Evolutionary conservation across 2,888 invertebrate species (phyloP).

Genomic region (Thereva nobilitata): DNA sequence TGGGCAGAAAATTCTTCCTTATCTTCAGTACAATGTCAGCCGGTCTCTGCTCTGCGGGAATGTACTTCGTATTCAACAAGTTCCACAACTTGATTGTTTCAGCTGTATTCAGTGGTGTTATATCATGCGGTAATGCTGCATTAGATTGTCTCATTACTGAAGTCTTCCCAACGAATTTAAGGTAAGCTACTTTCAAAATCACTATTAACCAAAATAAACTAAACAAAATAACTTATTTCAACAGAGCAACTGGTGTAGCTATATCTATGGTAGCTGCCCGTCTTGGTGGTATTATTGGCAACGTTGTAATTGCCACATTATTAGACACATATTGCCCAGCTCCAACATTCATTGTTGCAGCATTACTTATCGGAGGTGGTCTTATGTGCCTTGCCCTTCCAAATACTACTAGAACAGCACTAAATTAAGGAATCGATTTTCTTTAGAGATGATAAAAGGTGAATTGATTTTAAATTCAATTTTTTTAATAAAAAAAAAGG

Average conservation of each 20-base stretch:
- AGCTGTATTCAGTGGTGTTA: constrained; percentile 84
- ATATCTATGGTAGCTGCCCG: constrained; percentile 89
- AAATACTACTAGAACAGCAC: constrained; percentile 83
- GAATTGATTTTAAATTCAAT: no score
- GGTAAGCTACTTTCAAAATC: constrained; percentile 59
- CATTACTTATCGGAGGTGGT: constrained; percentile 82
- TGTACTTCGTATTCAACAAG: constrained; percentile 84
- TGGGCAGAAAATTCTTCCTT: constrained; percentile 74
- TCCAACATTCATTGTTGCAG: constrained; percentile 89
- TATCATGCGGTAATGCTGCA: constrained; percentile 87
- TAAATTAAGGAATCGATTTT: constrained; percentile 48
- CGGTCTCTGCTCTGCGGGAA: constrained; percentile 79
- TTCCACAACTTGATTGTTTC: constrained; percentile 81
- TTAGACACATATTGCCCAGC: constrained; percentile 88
- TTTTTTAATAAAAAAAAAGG: no score
- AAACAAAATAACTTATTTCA: constrained; percentile 40
- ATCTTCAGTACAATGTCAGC: constrained; percentile 86
- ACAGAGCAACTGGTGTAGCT: constrained; percentile 86
- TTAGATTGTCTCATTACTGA: constrained; percentile 91
- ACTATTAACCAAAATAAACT: neutral
- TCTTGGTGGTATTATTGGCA: constrained; percentile 79
- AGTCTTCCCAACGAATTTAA: constrained; percentile 88
- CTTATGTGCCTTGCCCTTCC: constrained; percentile 86
- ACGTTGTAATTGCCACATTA: constrained; percentile 81
- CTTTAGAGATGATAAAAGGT: no score